phyloP scores from a whole-genome alignment of 2,797 vertebrate species.

The Scarus forsteni region DNA sequence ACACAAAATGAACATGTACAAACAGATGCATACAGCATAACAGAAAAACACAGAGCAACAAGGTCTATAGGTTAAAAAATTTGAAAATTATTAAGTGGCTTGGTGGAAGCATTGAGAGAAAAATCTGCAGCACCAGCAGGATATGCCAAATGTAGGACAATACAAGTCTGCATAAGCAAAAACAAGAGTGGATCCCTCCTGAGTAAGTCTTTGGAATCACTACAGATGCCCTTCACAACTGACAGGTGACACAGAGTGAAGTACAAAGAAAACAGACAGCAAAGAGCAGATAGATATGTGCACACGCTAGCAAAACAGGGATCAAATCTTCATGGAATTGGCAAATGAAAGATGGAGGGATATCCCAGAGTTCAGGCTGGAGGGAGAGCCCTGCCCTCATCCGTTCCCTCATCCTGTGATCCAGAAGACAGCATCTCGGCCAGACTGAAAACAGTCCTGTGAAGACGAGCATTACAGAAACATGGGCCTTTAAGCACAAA shows the following conservation, averaged over 20 bases:
- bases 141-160: conserved; percentile 34
- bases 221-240: conserved; percentile 39
- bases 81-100: conserved; percentile 23
- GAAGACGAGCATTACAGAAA: conserved; percentile 25
- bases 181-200: conserved; percentile 43
- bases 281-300: conserved; percentile 42
- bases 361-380: conserved; percentile 19
- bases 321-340: conserved; percentile 33
- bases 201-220: conserved; percentile 71
- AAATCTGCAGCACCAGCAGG: conserved; percentile 16
- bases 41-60: conserved; percentile 39
- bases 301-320: conserved; percentile 33
- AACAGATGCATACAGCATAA: conserved; percentile 46
- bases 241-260: conserved; percentile 32
- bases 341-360: conserved; percentile 39
- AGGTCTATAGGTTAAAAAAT: conserved; percentile 18
- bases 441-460: conserved; percentile 37
- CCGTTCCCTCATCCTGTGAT: conserved; percentile 26
- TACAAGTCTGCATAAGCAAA: conserved; percentile 18
- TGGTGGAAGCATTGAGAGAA: conserved; percentile 27
- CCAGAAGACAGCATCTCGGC: conserved; percentile 42
- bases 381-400: conserved; percentile 37
- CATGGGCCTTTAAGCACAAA: conserved; percentile 16
- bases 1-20: conserved; percentile 43
- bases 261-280: not conserved